These are phyloP conservation scores for Ochropleura leucogaster DNA, from an alignment of 2,888 invertebrate genomes.

Conservation along the genomic window DNA sequence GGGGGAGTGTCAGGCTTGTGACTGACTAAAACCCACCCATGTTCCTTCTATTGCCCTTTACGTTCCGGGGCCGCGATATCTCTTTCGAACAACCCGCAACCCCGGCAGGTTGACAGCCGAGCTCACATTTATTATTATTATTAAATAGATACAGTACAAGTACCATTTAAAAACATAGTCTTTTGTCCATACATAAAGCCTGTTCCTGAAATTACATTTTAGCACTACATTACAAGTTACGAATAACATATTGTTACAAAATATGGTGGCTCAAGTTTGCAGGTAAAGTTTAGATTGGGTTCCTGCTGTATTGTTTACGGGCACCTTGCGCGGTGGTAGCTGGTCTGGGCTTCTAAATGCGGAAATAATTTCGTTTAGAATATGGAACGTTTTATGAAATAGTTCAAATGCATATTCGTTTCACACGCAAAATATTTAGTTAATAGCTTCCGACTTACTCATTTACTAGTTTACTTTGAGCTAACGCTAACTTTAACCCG, in stretches of 20 bases:
- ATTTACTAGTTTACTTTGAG: no score
- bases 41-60: no score
- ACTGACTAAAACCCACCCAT: no score
- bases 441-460: no score
- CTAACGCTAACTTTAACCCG: no score
- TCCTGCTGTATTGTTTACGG: conserved; percentile 48
- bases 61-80: no score
- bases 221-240: conserved; percentile 51
- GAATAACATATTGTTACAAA: conserved; percentile 61
- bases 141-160: no score
- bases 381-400: background rate
- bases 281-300: conserved; percentile 67
- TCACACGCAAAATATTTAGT: background rate
- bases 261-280: conserved; percentile 51
- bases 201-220: conserved; percentile 39
- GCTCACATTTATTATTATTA: no score
- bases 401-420: background rate
- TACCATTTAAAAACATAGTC: background rate
- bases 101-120: no score
- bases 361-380: conserved; percentile 14
- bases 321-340: conserved; percentile 9
- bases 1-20: no score
- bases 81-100: no score
- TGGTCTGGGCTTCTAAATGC: conserved; percentile 8
- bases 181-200: conserved; percentile 27